Conservation (phyloP, 2,888 invertebrate genomes). For the Zaprionus obscuricornis region DNA sequence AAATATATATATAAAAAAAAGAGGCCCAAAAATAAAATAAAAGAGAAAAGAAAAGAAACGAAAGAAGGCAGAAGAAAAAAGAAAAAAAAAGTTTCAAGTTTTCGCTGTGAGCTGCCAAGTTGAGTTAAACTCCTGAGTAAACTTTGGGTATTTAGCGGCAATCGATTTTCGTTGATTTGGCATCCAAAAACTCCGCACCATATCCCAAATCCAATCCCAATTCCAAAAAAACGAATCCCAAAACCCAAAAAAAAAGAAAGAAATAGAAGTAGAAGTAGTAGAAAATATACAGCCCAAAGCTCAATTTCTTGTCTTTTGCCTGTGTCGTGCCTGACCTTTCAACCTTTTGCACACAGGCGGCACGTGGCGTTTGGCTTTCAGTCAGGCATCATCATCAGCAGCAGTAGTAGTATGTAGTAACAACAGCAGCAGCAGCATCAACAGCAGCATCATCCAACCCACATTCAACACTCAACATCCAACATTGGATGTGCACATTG, state of each 20-base stretch:
- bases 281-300: too few relatives aligned
- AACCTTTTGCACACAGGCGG: slow-evolving; percentile 71
- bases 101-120: slow-evolving; percentile 40
- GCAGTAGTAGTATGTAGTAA: neutral
- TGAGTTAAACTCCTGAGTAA: slow-evolving; percentile 68
- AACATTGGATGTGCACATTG: too few relatives aligned
- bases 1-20: slow-evolving; percentile 5
- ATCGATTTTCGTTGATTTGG: slow-evolving; percentile 76
- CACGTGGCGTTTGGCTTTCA: slow-evolving; percentile 57
- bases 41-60: slow-evolving; percentile 2
- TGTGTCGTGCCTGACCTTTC: slow-evolving; percentile 63
- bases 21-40: slow-evolving; percentile 38
- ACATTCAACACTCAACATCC: too few relatives aligned
- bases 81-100: slow-evolving; percentile 30
- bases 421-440: slow-evolving; percentile 4
- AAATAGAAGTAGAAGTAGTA: too few relatives aligned
- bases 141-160: slow-evolving; percentile 72
- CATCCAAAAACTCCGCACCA: slow-evolving; percentile 7
- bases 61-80: slow-evolving; percentile 20
- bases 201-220: slow-evolving; percentile 13
- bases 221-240: neutral
- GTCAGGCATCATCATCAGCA: slow-evolving; percentile 40
- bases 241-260: too few relatives aligned
- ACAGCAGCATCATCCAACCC: slow-evolving; percentile 18
- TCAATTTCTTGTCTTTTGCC: slow-evolving; percentile 13